Conservation (phyloP, 2,797 vertebrate genomes). For the Microcaecilia unicolor region DNA sequence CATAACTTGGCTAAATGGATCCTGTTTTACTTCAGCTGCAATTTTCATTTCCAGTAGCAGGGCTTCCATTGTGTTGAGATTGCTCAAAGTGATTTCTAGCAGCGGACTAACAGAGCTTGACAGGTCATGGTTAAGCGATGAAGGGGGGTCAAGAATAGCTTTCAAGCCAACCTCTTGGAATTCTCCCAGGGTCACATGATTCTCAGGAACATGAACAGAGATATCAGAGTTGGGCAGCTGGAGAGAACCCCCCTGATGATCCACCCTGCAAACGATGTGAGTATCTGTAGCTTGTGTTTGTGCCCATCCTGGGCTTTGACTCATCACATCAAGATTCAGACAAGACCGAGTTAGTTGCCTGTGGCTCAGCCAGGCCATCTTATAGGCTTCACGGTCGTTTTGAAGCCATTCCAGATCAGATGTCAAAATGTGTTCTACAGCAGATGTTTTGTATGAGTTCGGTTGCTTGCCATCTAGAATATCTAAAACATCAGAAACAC, state of each 20-base stretch:
- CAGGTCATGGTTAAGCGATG: conserved; percentile 74
- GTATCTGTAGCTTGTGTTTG: conserved; percentile 85
- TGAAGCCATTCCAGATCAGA: conserved; percentile 77
- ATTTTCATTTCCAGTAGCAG: conserved; percentile 83
- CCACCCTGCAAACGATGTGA: conserved; percentile 69
- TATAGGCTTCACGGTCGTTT: conserved; percentile 87
- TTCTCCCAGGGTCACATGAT: conserved; percentile 77
- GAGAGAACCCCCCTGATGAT: conserved; percentile 73
- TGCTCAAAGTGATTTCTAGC: conserved; percentile 78
- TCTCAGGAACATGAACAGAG: conserved; percentile 73
- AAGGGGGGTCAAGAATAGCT: conserved; percentile 79
- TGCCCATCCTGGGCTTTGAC: conserved; percentile 88
- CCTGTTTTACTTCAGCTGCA: conserved; percentile 74
- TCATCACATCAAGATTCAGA: conserved; percentile 78
- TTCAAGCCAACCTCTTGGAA: conserved; percentile 81
- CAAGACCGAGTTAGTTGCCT: conserved; percentile 87
- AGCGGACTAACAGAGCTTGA: conserved; percentile 81
- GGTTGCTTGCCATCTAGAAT: conserved; percentile 51
- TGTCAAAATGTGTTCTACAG: conserved; percentile 45
- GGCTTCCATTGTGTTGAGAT: conserved; percentile 66
- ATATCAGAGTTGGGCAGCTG: conserved; percentile 77
- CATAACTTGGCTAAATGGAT: conserved; percentile 83
- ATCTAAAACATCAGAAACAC: conserved; percentile 80
- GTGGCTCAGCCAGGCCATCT: conserved; percentile 91
- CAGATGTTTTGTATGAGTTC: conserved; percentile 24